These are phyloP conservation scores for Hephaestus fuliginosus DNA, from an alignment of 2,797 vertebrate species.

Conservation along the genomic window DNA sequence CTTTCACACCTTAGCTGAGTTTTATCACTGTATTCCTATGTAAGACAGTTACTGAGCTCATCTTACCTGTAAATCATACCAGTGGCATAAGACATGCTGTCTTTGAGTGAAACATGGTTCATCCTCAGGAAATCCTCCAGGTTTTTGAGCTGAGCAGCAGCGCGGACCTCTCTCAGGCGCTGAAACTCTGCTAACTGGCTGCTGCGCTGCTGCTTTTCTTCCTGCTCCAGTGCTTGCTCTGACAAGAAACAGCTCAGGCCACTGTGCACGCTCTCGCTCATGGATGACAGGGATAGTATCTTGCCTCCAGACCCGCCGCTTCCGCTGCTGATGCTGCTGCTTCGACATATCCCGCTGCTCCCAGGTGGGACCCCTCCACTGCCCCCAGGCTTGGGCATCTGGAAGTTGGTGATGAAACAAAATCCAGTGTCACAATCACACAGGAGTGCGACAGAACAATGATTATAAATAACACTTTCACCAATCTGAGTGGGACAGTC, in stretches of 20 bases:
- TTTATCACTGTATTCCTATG: background rate
- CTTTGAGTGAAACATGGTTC: slow-evolving; percentile 92
- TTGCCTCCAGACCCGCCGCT: slow-evolving; percentile 67
- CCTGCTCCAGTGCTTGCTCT: slow-evolving; percentile 90
- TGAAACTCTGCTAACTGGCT: slow-evolving; percentile 87
- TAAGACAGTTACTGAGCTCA: background rate
- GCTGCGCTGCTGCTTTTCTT: slow-evolving; percentile 83
- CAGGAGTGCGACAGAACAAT: background rate
- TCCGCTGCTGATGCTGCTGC: slow-evolving; percentile 80
- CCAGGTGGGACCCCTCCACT: slow-evolving; percentile 60
- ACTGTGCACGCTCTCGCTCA: slow-evolving; percentile 91
- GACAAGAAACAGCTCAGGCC: slow-evolving; percentile 90
- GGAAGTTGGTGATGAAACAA: slow-evolving; percentile 68
- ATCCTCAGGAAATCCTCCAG: slow-evolving; percentile 94
- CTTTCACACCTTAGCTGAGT: background rate
- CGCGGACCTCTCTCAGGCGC: slow-evolving; percentile 90
- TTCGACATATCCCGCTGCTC: slow-evolving; percentile 69
- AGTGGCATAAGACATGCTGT: slow-evolving; percentile 86
- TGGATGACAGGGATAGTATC: slow-evolving; percentile 93
- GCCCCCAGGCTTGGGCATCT: slow-evolving; percentile 78
- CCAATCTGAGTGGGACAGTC: background rate
- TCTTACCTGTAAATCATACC: slow-evolving; percentile 97
- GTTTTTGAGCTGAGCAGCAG: slow-evolving; percentile 91
- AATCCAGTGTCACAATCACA: slow-evolving; percentile 40
- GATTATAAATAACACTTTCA: background rate